These are phyloP conservation scores for Iselma pallidipennis DNA, from an alignment of 2,888 invertebrate species.

Conservation along the genomic window DNA sequence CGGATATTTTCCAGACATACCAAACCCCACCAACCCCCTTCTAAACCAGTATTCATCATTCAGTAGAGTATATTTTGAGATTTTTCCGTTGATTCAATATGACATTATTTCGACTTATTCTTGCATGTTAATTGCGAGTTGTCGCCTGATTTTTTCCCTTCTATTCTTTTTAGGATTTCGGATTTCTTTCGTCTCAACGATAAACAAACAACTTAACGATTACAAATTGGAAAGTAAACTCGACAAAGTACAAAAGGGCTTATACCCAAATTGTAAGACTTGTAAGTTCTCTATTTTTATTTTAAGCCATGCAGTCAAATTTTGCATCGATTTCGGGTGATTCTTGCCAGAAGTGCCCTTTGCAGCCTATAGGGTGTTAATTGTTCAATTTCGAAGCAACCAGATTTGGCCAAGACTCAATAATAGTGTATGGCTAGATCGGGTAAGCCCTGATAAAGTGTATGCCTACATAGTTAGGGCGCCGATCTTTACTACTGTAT, in stretches of 20 bases:
- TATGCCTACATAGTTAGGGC: neutral
- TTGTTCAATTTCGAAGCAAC: neutral
- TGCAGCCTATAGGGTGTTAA: neutral
- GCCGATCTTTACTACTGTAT: no score
- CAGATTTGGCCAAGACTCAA: neutral
- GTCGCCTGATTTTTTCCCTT: neutral
- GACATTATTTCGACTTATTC: neutral
- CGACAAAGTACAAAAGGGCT: no score
- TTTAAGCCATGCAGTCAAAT: no score
- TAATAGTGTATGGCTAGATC: neutral
- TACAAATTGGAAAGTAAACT: neutral
- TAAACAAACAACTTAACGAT: neutral
- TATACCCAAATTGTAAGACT: no score
- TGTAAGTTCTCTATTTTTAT: no score
- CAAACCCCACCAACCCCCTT: neutral
- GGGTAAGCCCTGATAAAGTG: slow-evolving; percentile 11
- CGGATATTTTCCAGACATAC: neutral
- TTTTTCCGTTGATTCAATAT: neutral
- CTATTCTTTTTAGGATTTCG: neutral
- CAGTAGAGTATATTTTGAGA: neutral
- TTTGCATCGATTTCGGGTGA: no score
- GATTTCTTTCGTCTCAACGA: neutral
- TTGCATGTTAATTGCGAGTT: neutral
- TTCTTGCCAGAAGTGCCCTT: no score
- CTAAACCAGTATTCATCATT: no score